Evolutionary conservation across 2,797 vertebrate genomes (phyloP).

Genomic region (Typhlichthys eigenmanni): DNA sequence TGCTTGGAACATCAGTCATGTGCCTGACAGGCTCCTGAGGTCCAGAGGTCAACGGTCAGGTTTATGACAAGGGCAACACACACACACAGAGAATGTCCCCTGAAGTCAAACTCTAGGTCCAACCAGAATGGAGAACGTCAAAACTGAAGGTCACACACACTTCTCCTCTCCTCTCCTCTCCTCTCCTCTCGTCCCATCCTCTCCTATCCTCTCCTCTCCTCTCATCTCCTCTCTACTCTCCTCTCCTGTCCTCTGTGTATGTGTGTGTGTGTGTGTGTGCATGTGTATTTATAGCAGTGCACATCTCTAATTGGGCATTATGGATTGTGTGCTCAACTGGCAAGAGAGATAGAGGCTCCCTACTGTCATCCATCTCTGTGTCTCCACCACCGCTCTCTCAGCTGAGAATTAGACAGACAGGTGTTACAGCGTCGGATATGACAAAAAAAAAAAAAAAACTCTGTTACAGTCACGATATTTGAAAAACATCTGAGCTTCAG

Average conservation of each 20-base stretch:
- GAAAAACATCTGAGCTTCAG: too few species aligned
- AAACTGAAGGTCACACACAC: conserved; percentile 39
- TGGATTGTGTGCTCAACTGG: not conserved
- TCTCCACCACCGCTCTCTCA: conserved; percentile 13
- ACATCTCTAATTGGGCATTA: not conserved
- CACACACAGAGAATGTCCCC: conserved; percentile 32
- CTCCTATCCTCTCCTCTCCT: not conserved
- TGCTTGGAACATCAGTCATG: conserved; percentile 55
- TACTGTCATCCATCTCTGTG: not conserved
- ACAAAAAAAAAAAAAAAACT: too few species aligned
- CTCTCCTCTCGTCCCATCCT: not conserved
- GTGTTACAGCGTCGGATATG: too few species aligned
- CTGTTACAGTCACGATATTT: too few species aligned
- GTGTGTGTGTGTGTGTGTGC: conserved; percentile 1
- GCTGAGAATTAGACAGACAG: not conserved
- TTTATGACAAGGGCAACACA: conserved; percentile 51
- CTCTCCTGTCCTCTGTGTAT: conserved; percentile 1
- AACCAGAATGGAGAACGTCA: conserved; percentile 59
- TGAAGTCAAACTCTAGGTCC: conserved; percentile 49
- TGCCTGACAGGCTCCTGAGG: conserved; percentile 53
- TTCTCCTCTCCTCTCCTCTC: not conserved
- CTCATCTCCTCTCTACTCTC: not conserved
- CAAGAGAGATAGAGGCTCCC: too few species aligned
- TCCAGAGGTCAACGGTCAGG: conserved; percentile 33
- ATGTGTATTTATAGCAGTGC: conserved; percentile 25